Conservation (phyloP, 92 coral and sea anemone species). For the Palythoa heliodiscus region DNA sequence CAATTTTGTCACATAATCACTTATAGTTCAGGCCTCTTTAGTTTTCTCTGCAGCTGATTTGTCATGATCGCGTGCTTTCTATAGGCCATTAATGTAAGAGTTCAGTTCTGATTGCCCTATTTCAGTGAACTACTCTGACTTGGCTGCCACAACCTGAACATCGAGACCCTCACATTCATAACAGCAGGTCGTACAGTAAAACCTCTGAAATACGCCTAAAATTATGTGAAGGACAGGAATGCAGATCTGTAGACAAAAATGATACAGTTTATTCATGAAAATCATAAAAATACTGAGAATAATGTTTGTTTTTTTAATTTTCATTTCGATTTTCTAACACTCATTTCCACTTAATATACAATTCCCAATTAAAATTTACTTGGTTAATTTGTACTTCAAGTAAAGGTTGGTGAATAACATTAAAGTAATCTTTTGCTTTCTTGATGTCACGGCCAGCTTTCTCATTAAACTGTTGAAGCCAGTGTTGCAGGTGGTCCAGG, state of each 20-base stretch:
- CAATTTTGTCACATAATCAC: constrained; percentile 9
- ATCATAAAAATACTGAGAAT: neutral
- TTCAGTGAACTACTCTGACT: neutral
- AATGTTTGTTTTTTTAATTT: neutral
- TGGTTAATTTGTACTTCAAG: constrained; percentile 32
- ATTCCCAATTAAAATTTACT: constrained; percentile 4
- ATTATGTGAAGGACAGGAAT: constrained; percentile 47
- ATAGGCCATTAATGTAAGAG: neutral
- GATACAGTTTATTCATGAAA: neutral
- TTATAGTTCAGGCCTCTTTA: neutral
- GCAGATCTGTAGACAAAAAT: constrained; percentile 27
- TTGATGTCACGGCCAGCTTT: constrained; percentile 24
- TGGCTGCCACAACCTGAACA: constrained; percentile 8
- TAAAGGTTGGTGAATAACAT: constrained; percentile 28
- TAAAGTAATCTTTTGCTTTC: constrained; percentile 16
- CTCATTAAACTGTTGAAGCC: neutral
- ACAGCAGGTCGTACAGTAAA: constrained; percentile 26
- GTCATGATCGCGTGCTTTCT: constrained; percentile 7
- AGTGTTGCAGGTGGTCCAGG: constrained; percentile 22
- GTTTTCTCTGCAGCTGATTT: constrained; percentile 23
- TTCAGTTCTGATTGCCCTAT: neutral
- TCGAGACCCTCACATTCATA: constrained; percentile 6
- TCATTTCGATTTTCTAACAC: neutral
- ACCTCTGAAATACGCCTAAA: constrained; percentile 23
- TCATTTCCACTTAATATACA: neutral